Conservation (phyloP, 1,140 invertebrate species). For the Homarus americanus region DNA sequence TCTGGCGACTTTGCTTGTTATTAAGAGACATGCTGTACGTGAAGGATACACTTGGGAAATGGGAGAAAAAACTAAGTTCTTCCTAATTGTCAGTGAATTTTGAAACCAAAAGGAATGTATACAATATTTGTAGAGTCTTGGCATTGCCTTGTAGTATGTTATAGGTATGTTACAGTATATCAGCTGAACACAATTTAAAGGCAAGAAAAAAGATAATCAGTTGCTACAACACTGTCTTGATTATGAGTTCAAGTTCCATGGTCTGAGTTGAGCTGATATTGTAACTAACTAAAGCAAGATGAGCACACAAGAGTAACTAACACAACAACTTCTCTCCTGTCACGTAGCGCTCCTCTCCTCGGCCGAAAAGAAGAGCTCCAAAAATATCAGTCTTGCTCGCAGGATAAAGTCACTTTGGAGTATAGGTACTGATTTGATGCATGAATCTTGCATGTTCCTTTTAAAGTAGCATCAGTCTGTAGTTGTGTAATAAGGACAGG, state of each 20-base stretch:
- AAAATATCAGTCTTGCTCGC: constrained; percentile 68
- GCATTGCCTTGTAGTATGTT: not conserved
- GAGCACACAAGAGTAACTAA: not conserved
- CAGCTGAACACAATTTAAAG: not conserved
- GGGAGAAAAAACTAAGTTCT: too few relatives aligned
- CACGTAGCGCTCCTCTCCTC: constrained; percentile 56
- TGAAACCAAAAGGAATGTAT: not conserved
- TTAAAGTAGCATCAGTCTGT: not conserved
- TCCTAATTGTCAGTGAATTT: not conserved
- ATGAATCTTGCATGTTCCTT: constrained; percentile 42
- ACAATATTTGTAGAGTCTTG: not conserved
- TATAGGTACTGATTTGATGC: constrained; percentile 63
- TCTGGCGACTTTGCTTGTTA: too few relatives aligned
- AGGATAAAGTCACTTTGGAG: constrained; percentile 68
- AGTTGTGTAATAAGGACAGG: too few relatives aligned
- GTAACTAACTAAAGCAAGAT: constrained; percentile 1
- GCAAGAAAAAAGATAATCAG: too few relatives aligned
- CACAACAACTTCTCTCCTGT: constrained; percentile 39
- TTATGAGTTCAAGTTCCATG: not conserved
- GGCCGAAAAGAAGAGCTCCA: constrained; percentile 65
- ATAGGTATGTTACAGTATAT: too few relatives aligned
- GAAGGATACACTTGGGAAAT: too few relatives aligned
- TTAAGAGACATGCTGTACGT: too few relatives aligned
- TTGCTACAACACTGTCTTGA: too few relatives aligned
- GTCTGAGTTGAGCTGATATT: constrained; percentile 1